Conservation (phyloP, 2,888 invertebrate species). For the Saturnia pavonia region DNA sequence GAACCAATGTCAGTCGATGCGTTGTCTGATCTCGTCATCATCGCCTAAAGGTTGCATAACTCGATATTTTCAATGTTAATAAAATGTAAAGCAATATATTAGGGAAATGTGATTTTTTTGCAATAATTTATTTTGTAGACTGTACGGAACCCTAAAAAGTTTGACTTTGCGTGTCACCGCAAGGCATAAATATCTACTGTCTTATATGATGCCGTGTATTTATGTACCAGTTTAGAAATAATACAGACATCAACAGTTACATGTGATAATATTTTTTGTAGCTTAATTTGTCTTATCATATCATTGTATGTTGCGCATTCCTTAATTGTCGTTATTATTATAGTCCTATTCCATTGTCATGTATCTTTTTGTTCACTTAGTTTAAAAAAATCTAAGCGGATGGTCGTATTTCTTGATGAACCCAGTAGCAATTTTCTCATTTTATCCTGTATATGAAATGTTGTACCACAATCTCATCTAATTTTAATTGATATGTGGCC, state of each 20-base stretch:
- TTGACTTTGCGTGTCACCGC: neutral
- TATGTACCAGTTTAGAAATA: neutral
- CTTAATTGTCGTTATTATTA: neutral
- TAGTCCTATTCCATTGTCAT: neutral
- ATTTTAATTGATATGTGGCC: too few relatives aligned
- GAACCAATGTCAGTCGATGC: too few relatives aligned
- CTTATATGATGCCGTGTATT: neutral
- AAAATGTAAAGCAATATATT: neutral
- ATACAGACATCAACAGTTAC: slow-evolving; percentile 4
- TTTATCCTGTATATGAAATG: too few relatives aligned
- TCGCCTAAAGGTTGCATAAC: neutral
- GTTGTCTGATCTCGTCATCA: too few relatives aligned
- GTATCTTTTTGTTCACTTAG: neutral
- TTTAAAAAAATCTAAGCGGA: neutral
- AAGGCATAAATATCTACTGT: neutral
- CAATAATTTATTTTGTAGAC: neutral
- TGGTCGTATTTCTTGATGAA: neutral
- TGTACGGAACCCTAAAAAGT: slow-evolving; percentile 2
- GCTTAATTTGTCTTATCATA: neutral
- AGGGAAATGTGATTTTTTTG: neutral
- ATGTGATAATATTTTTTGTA: neutral
- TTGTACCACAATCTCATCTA: too few relatives aligned
- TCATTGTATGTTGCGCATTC: neutral
- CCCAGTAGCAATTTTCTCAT: neutral
- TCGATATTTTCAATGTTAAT: neutral